Percentiles rank a stretch among this genome's conserved stretches.
phyloP scores from a whole-genome alignment of 2,797 vertebrate species.

The Oceanodroma leucorhoa region DNA sequence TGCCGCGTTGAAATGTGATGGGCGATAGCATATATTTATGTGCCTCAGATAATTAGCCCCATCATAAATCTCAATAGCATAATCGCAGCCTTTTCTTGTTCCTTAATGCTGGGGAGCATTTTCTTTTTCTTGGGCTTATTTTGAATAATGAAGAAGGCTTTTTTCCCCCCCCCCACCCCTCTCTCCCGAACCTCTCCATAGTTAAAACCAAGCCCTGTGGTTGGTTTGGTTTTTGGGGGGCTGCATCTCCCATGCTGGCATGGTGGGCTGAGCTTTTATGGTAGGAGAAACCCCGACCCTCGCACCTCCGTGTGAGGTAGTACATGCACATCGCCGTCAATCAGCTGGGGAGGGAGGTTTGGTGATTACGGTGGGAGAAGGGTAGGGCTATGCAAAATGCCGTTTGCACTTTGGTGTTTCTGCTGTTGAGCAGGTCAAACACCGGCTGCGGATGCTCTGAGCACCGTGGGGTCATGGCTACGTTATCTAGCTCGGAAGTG shows the following conservation, averaged over 20 bases:
- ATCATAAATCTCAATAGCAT: background rate
- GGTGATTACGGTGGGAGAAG: background rate
- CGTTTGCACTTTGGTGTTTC: background rate
- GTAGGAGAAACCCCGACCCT: background rate
- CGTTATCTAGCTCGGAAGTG: background rate
- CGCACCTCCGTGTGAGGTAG: background rate
- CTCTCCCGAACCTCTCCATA: accelerated
- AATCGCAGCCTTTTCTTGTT: background rate
- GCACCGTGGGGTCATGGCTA: background rate
- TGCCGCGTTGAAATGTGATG: background rate
- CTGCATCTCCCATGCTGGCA: accelerated
- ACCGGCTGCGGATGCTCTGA: background rate
- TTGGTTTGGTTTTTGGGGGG: background rate
- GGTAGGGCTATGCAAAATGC: background rate
- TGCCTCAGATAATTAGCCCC: background rate
- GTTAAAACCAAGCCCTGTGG: background rate
- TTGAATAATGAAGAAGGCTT: background rate
- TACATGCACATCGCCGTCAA: accelerated
- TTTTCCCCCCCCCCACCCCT: no score
- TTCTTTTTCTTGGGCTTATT: background rate
- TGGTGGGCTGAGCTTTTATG: background rate
- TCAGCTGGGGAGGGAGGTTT: background rate
- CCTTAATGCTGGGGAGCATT: background rate
- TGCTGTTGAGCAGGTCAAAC: background rate
- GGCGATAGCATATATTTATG: background rate